A percentile compares a stretch with the other conserved stretches of the same genome.
phyloP scores from a whole-genome alignment of 2,888 invertebrate species.

The Agrotis ipsilon region DNA sequence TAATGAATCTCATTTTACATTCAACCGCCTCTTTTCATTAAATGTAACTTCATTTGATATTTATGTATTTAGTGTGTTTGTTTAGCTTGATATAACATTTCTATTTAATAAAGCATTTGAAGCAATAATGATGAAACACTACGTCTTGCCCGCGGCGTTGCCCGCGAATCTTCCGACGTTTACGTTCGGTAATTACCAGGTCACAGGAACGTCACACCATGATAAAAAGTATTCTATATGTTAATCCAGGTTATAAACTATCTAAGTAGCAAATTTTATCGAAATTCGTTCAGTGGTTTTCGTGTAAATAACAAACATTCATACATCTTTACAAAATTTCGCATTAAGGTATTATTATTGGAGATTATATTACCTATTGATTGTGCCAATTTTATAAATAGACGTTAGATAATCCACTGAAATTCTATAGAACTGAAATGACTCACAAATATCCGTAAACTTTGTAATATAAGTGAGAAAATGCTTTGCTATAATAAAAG shows the following conservation, averaged over 20 bases:
- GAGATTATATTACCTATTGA: too few relatives aligned
- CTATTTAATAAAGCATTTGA: slow-evolving; percentile 1
- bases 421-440: not conserved
- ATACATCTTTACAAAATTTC: too few relatives aligned
- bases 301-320: too few relatives aligned
- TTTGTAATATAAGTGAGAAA: slow-evolving; percentile 10
- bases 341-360: too few relatives aligned
- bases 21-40: slow-evolving; percentile 63
- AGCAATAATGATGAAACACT: not conserved
- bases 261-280: too few relatives aligned
- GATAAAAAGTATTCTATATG: too few relatives aligned
- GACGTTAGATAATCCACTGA: not conserved
- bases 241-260: too few relatives aligned
- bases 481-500: slow-evolving; percentile 9
- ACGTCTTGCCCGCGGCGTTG: too few relatives aligned
- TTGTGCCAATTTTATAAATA: not conserved
- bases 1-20: slow-evolving; percentile 48
- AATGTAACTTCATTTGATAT: slow-evolving; percentile 30
- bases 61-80: slow-evolving; percentile 46
- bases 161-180: too few relatives aligned
- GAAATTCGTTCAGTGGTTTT: too few relatives aligned
- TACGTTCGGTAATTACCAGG: too few relatives aligned
- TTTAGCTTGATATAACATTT: slow-evolving; percentile 29
- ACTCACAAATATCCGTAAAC: slow-evolving; percentile 10
- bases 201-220: too few relatives aligned